These are phyloP conservation scores for Eubucco bourcierii DNA, from an alignment of 2,113 vertebrate species.

Conservation along the genomic window DNA sequence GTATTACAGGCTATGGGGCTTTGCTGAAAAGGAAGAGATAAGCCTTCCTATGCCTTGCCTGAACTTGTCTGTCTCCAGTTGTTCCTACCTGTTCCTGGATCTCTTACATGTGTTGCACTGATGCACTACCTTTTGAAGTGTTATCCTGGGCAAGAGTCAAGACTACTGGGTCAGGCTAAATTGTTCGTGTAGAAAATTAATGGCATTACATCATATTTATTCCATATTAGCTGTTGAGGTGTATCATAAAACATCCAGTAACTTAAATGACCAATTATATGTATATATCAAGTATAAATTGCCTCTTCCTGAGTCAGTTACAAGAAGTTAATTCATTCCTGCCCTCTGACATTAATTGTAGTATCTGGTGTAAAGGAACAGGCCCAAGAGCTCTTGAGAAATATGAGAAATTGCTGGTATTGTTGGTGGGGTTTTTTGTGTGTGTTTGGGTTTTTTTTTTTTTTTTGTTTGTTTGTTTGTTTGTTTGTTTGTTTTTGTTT, in stretches of 20 bases:
- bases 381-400: neutral
- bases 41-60: neutral
- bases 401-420: neutral
- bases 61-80: neutral
- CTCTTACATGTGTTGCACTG: fast-evolving
- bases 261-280: neutral
- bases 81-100: neutral
- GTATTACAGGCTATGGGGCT: neutral
- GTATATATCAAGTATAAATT: neutral
- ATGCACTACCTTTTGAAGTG: fast-evolving
- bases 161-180: neutral
- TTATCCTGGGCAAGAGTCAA: neutral
- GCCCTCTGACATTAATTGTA: no score
- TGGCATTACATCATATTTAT: neutral
- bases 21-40: neutral
- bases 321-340: no score
- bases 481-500: no score
- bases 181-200: neutral
- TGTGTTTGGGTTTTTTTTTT: no score
- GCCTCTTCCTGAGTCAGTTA: neutral
- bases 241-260: neutral
- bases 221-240: neutral
- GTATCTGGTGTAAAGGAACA: neutral
- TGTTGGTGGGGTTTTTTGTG: no score
- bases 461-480: no score